Base-by-base conservation (phyloP, 1,140 invertebrate species). In the Dinoponera quadriceps region DNA sequence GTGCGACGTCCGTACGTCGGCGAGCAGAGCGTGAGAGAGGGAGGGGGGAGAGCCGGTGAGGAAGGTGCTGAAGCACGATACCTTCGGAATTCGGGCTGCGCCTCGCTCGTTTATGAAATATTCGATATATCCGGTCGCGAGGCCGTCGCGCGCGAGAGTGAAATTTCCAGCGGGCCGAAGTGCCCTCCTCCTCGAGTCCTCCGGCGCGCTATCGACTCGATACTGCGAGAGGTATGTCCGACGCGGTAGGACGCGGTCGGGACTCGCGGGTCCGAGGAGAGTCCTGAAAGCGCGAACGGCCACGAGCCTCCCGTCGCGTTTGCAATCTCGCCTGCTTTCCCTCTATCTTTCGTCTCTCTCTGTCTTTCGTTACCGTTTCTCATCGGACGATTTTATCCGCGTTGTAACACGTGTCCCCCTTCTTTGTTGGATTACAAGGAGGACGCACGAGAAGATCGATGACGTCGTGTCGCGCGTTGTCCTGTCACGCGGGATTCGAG, bases 41-140 rank as follows among this genome's bases (percentile, higher is more conserved):
- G 38, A 51, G 29, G 18, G 49, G 27, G 51, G 57, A 33, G 33
- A 3, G 59, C 38, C 44, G 18, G 57, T 9, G 38, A 73, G n/a
- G 22, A 5, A 82, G 25, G 62, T 62, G 55, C 49, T 14, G 66
- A 54, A 51, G 49, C 33, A n/a, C 55, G 71, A 48, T 33, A 86
- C 65, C 55, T 85, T 90, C 80, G 72, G 83, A 89, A 91, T 91
- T 90, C 88, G 91, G 66, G 80, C 72, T 81, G 86, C 86, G 78
- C 48, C 9, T 44, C 51, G 68, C 65, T 87, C 83, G 86, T 87
- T 89, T 89, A 91, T 91, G 87, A 91, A 91, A 91, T 91, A 92
- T 91, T 90, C 88, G 86, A 89, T 88, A 74, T 88, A 88, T 89
- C 69, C 73, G 66, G 77, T 44, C 3, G n/a, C n/a, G 59, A 62